Evolutionary conservation across 2,797 vertebrate species (phyloP).

Genomic region (Antennarius maculatus): DNA sequence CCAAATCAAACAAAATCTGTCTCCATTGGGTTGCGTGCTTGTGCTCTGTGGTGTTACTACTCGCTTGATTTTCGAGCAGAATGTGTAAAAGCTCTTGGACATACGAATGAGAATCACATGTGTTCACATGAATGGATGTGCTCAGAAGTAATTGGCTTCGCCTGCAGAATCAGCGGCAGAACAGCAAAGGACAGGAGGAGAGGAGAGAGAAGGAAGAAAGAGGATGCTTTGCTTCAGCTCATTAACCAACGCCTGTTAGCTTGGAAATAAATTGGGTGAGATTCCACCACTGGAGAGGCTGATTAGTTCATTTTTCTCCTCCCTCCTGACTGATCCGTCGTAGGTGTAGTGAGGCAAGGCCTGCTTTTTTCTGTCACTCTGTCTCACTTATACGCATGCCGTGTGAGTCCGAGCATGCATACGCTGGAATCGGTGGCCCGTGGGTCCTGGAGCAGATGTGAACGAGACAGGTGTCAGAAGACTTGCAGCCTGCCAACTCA

Average conservation of each 20-base stretch:
- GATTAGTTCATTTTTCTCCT: constrained; percentile 79
- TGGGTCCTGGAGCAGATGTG: constrained; percentile 67
- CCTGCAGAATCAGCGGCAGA: constrained; percentile 65
- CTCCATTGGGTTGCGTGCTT: not conserved
- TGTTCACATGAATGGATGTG: constrained; percentile 43
- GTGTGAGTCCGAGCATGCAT: constrained; percentile 34
- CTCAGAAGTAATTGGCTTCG: constrained; percentile 70
- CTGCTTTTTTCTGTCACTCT: constrained; percentile 43
- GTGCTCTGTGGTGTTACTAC: no score
- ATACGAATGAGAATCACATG: constrained; percentile 27
- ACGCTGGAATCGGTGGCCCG: constrained; percentile 42
- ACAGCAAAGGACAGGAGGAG: constrained; percentile 63
- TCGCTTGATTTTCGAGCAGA: constrained; percentile 9
- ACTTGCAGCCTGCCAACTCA: constrained; percentile 55
- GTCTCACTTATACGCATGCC: constrained; percentile 56
- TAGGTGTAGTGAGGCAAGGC: constrained; percentile 64
- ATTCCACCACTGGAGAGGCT: constrained; percentile 77
- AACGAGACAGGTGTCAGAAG: constrained; percentile 68
- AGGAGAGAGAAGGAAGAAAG: constrained; percentile 55
- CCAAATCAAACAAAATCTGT: constrained; percentile 19
- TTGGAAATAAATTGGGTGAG: constrained; percentile 81
- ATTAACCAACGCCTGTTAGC: constrained; percentile 83
- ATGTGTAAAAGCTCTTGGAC: constrained; percentile 41
- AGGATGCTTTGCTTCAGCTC: constrained; percentile 80
- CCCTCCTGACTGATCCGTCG: constrained; percentile 66